Conservation (phyloP, 2,113 vertebrate genomes). For the Eurypyga helias region DNA sequence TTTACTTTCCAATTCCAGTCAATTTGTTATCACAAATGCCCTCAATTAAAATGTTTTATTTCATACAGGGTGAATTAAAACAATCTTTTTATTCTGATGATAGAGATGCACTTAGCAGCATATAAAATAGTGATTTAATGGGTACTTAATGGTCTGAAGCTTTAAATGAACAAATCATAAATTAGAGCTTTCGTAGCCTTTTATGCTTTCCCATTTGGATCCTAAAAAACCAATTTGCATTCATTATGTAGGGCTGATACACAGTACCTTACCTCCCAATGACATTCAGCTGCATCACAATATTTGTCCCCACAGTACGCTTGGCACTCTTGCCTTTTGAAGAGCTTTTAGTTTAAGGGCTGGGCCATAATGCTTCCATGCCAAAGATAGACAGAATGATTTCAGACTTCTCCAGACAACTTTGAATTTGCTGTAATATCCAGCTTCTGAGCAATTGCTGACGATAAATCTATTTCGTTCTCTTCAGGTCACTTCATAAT, state of each 20-base stretch:
- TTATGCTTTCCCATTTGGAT: slow-evolving; percentile 40
- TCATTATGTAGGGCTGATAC: neutral
- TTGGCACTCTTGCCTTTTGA: neutral
- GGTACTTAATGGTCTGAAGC: slow-evolving; percentile 27
- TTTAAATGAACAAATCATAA: slow-evolving; percentile 55
- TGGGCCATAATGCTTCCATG: neutral
- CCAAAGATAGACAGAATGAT: neutral
- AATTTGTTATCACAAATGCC: slow-evolving; percentile 46
- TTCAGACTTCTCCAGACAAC: neutral
- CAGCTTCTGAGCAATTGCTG: neutral
- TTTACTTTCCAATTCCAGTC: slow-evolving; percentile 18
- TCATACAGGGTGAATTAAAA: slow-evolving; percentile 35
- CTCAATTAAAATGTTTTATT: slow-evolving; percentile 58
- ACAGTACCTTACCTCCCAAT: neutral
- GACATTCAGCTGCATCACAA: neutral
- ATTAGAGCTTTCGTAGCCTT: slow-evolving; percentile 33
- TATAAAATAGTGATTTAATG: slow-evolving; percentile 47
- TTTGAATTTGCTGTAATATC: neutral
- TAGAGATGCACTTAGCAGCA: slow-evolving; percentile 30
- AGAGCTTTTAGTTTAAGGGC: neutral
- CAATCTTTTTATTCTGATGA: slow-evolving; percentile 49
- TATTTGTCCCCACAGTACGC: neutral
- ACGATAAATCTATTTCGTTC: neutral
- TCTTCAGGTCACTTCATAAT: neutral
- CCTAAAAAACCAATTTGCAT: slow-evolving; percentile 19